Conservation (phyloP, 2,888 invertebrate species). For the Troides aeacus region DNA sequence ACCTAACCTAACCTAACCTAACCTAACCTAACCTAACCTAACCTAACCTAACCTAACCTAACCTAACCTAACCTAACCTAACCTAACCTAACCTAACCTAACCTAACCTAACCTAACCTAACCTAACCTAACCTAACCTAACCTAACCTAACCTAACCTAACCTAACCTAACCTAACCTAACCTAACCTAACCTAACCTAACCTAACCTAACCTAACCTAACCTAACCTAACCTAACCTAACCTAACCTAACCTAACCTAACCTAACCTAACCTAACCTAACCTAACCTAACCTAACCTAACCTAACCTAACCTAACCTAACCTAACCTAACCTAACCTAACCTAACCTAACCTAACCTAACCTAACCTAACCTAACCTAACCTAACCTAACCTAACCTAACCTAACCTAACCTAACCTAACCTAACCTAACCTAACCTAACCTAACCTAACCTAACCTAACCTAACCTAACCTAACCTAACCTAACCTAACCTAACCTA, state of each 20-base stretch:
- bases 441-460: conserved; percentile 30
- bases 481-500: conserved; percentile 33
- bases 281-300: conserved; percentile 29
- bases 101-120: conserved; percentile 37
- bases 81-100: conserved; percentile 34
- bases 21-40: conserved; percentile 31
- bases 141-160: conserved; percentile 33
- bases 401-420: conserved; percentile 31
- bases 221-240: conserved; percentile 41
- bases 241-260: conserved; percentile 32
- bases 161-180: conserved; percentile 38
- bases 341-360: conserved; percentile 36
- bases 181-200: conserved; percentile 39
- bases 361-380: conserved; percentile 34
- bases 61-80: conserved; percentile 31
- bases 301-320: conserved; percentile 28
- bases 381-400: conserved; percentile 32
- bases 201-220: conserved; percentile 39
- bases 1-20: conserved; percentile 32
- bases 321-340: conserved; percentile 28
- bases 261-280: conserved; percentile 30
- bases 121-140: conserved; percentile 31
- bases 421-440: conserved; percentile 29
- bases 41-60: conserved; percentile 31
- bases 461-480: conserved; percentile 32